phyloP scores from a whole-genome alignment of 35 echinoderm and acorn worm species.

The Lytechinus variegatus region DNA sequence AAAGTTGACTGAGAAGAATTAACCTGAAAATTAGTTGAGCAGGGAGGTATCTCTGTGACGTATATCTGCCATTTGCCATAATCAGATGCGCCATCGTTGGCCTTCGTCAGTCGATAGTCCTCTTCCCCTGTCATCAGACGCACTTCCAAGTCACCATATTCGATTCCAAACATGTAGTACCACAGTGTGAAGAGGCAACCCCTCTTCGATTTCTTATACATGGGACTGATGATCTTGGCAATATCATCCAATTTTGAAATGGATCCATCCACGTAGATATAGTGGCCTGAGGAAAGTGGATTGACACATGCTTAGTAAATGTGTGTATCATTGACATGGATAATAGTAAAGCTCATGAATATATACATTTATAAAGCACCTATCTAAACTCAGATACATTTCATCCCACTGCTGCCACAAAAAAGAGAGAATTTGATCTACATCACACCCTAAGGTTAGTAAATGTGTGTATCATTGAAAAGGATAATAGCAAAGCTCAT shows the following conservation, averaged over 20 bases:
- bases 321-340: too few relatives aligned
- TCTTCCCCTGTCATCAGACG: constrained; percentile 22
- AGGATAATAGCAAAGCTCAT: too few relatives aligned
- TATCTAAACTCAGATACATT: too few relatives aligned
- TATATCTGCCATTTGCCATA: constrained; percentile 65
- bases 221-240: constrained; percentile 69
- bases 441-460: too few relatives aligned
- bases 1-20: not conserved
- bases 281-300: constrained; percentile 44
- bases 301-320: too few relatives aligned
- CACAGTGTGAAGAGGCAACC: constrained; percentile 70
- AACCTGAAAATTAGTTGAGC: constrained; percentile 73
- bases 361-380: too few relatives aligned
- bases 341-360: too few relatives aligned
- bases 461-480: too few relatives aligned
- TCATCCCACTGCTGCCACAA: too few relatives aligned
- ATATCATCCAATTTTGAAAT: constrained; percentile 28
- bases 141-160: constrained; percentile 76
- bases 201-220: constrained; percentile 42
- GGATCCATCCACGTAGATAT: constrained; percentile 78
- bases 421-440: too few relatives aligned
- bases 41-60: constrained; percentile 56
- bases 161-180: constrained; percentile 85
- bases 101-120: constrained; percentile 57
- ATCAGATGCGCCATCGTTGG: constrained; percentile 56